Evolutionary conservation across 1,140 invertebrate species (phyloP).

Genomic region (Bicyclus anynana): DNA sequence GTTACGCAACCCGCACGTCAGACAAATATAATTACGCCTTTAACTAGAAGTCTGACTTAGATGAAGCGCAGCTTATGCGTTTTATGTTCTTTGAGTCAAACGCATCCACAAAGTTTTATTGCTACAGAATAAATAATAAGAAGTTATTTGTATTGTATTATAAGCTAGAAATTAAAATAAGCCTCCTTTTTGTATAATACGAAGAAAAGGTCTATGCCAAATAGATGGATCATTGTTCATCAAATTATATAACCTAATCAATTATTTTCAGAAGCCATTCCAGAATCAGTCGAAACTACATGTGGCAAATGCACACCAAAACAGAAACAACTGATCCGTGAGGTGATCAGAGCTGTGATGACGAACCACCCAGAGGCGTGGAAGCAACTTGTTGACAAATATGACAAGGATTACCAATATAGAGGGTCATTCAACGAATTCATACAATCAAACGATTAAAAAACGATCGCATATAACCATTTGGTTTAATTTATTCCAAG

Average conservation of each 20-base stretch:
- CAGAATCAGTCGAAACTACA: conserved; percentile 79
- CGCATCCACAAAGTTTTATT: too few species aligned
- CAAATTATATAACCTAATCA: neutral
- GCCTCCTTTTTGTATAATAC: too few species aligned
- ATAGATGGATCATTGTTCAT: neutral
- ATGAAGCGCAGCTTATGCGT: too few species aligned
- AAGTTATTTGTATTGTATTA: too few species aligned
- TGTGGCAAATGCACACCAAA: conserved; percentile 79
- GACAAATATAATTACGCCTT: too few species aligned
- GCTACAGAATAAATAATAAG: too few species aligned
- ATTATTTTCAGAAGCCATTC: conserved; percentile 77
- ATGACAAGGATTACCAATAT: conserved; percentile 65
- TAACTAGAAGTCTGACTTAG: too few species aligned
- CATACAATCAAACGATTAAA: conserved; percentile 43
- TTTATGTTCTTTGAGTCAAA: too few species aligned
- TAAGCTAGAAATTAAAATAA: too few species aligned
- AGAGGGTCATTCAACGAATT: conserved; percentile 62
- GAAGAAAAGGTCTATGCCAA: neutral
- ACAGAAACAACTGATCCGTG: conserved; percentile 79
- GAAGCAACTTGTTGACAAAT: conserved; percentile 64
- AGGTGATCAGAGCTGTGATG: conserved; percentile 76
- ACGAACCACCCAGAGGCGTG: conserved; percentile 62
- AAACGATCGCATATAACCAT: too few species aligned
- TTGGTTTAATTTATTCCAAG: too few species aligned
- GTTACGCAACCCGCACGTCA: too few species aligned